Base-by-base conservation (phyloP, 2,888 invertebrate species). In the Drosophila setosimentum region DNA sequence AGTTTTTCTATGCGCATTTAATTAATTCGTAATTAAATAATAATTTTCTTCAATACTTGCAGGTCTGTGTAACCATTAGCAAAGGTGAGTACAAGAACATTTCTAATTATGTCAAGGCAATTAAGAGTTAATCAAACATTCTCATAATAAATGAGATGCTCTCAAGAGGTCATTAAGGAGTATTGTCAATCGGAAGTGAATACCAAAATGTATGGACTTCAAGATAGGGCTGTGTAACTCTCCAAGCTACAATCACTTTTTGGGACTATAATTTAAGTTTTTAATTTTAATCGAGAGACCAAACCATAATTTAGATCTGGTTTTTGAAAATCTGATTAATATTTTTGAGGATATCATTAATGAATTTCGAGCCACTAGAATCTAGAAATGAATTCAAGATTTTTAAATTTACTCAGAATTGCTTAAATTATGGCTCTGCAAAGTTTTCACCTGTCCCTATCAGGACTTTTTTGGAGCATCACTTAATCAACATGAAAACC, bases 41-140 rank as follows among this genome's bases (percentile, higher is more conserved):
- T 33, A 49, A 40, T 33, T 61, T 60, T 72, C 37, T 54, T 73
- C 16, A 33, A 29, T n/a, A 27, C 51, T 81, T 82, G 35, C 79
- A 82, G 79, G 21, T 55, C 62, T 61, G 57, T 49, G 67, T 69
- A 60, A 68, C 68, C 76, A 62, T 60, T 54, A 68, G 62, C 68
- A 71, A 81, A 78, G 79, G 82, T 81, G 51, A 81, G 81, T 48
- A 30, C 24, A 30, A 35, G 48, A 13, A 21, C 10, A 10, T 13
- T 18, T 45, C 8, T 16, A 16, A 45, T 45, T 2, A 11, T 6
- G 11, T 10, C 10, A 3, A 27, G 2, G 27, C n/a, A 37, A 27
- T 55, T 8, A 8, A n/a, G 13, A 45, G 45, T 45, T 24, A 21
- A 7, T 21, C 21, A 42, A 42, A 7, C 21, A 45, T 4, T 21